phyloP scores from a whole-genome alignment of 2,113 vertebrate genomes.

The Murina feae region DNA sequence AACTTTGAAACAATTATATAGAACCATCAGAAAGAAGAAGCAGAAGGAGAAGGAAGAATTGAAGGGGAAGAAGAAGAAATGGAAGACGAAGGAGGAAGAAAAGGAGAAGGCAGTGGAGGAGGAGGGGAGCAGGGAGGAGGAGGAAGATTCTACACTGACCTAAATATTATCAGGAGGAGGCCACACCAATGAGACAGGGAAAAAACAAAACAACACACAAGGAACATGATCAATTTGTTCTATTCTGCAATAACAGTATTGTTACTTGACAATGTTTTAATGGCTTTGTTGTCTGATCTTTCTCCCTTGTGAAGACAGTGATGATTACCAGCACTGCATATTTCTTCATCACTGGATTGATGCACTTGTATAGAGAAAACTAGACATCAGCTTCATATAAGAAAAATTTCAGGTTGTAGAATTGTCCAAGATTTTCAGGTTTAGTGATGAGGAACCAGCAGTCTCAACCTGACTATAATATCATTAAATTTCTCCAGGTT shows the following conservation, averaged over 20 bases:
- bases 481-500: background rate
- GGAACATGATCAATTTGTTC: background rate
- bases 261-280: background rate
- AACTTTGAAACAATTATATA: background rate
- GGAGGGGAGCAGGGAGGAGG: too few relatives aligned
- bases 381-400: background rate
- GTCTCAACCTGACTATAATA: background rate
- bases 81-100: too few relatives aligned
- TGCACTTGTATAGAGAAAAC: background rate
- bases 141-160: background rate
- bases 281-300: background rate
- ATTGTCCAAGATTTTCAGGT: background rate
- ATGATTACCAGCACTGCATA: background rate
- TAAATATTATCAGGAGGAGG: background rate
- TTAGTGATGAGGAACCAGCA: background rate
- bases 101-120: too few relatives aligned
- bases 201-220: background rate
- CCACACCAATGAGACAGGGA: accelerated
- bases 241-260: background rate
- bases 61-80: background rate
- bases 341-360: background rate
- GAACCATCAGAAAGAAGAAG: background rate
- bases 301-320: background rate
- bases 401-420: background rate
- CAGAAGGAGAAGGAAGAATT: too few relatives aligned